Base-by-base conservation (phyloP, 1,140 invertebrate genomes). In the Lepidurus packardi region DNA sequence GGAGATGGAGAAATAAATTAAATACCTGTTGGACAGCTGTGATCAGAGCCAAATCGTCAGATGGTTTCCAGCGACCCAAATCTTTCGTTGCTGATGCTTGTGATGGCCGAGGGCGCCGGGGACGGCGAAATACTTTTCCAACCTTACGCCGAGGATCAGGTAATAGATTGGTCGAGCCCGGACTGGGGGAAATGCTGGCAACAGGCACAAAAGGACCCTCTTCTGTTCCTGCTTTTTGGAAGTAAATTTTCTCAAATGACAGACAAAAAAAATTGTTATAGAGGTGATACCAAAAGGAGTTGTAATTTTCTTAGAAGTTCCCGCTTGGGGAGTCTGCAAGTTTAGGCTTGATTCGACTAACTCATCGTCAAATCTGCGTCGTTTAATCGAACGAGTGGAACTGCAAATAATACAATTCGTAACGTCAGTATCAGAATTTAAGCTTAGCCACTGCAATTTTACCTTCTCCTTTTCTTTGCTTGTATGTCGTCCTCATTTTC, bases 321-420 rank as follows among this genome's bases (percentile, higher is more conserved):
- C 83, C n/a, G 83, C 81, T 76, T 85, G 82, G 74, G 85, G 86
- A 75, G 86, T 84, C 84, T 89, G 80, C 74, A 45, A 85, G 81
- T 90, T 90, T 47, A 92, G 85, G 83, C 92, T 93, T 81, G 93
- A 94, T 85, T 95, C 92, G 0, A 98, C 96, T 53, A 98, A 85
- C 86, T 98, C 96, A 88, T 98, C 96, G 84, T 98, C 96, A 87
- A 98, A 98, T 81, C 96, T 95, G 82, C 93, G 92, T 8, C 96
- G 88, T 85, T 98, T 98, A 82, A 98, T 98, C 11, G 95, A 96
- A 74, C 96, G 88, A 43, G 93, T 95, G 7, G 94, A 96, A 83
- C 94, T 95, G 82, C 82, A 85, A 84, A 77, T 45, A 43, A 78
- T 43, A 81, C 34, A 80, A 80, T 10, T n/a, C n/a, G n/a, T 65